Base-by-base conservation (phyloP, 2,113 vertebrate species). In the Corydoras maculifer region DNA sequence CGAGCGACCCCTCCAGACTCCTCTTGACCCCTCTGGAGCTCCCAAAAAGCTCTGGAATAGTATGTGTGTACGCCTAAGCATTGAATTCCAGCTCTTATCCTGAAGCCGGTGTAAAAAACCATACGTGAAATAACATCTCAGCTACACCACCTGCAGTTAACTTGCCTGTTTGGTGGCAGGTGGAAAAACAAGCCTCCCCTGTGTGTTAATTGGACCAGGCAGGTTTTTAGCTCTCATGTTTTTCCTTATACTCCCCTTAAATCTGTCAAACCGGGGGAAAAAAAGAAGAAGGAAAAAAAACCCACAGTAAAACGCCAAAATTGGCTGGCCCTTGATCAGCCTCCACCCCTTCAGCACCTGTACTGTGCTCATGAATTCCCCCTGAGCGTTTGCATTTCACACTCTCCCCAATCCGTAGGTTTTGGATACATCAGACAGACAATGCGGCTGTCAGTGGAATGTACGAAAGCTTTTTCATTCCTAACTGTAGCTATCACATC, bases 181-280 rank as follows among this genome's bases (percentile, higher is more conserved):
- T n/a, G 54, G 54, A 57, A 57, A 57, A 57, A 57, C 54, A 57
- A 57, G 54, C 54, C n/a, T 7, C 54, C 54, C n/a, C 54, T n/a
- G 12, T 57, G 54, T 57, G 54, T 57, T 57, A 57, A 57, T 57
- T 57, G 54, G 54, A 57, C n/a, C 6, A n/a, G 54, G 54, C 54
- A 57, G 6, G 13, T 57, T n/a, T 57, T 57, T 57, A 57, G 54
- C 54, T 57, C 54, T 57, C 9, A n/a, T n/a, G 12, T 57, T 57
- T 57, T 53, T 53, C 35, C 35, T 43, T 76, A 58, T 77, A 58
- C 43, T 65, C 50, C 60, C 32, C 67, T 68, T 72, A 61, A 67
- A 79, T 81, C 85, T 88, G 84, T 86, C 86, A 82, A 72, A 70
- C 79, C 80, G 68, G 77, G 80, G n/a, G n/a, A 43, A 8, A 43